A percentile compares a stretch with the other conserved stretches of the same genome.
These are phyloP conservation scores for Drosophila lutescens DNA, from an alignment of 2,888 invertebrate genomes.

Conservation along the genomic window DNA sequence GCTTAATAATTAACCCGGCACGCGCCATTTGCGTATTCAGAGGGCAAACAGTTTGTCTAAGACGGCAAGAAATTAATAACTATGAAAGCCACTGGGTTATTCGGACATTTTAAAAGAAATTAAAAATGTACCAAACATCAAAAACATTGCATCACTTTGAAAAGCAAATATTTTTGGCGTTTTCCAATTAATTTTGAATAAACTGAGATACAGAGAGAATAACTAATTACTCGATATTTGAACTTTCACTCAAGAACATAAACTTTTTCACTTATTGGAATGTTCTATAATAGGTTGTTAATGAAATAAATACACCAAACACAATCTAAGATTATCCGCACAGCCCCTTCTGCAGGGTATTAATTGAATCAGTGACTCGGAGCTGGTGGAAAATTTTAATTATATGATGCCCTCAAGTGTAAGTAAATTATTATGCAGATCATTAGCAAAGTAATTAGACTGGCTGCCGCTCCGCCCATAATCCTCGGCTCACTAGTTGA, in stretches of 20 bases:
- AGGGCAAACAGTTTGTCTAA: slow-evolving; percentile 53
- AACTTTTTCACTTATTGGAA: background rate
- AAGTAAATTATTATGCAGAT: slow-evolving; percentile 71
- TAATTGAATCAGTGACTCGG: slow-evolving; percentile 28
- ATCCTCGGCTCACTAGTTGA: slow-evolving; percentile 50
- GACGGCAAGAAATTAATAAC: background rate
- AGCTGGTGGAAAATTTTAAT: slow-evolving; percentile 47
- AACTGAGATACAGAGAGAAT: no score
- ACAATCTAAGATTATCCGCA: background rate
- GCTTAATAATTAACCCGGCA: slow-evolving; percentile 65
- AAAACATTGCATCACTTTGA: no score
- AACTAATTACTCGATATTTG: no score
- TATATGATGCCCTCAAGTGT: slow-evolving; percentile 56
- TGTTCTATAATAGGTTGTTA: background rate
- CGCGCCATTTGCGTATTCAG: slow-evolving; percentile 63
- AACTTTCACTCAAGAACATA: background rate
- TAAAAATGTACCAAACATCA: no score
- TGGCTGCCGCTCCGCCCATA: slow-evolving; percentile 14
- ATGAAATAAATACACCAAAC: background rate
- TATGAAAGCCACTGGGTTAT: background rate
- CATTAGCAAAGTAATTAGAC: slow-evolving; percentile 71
- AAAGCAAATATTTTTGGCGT: no score
- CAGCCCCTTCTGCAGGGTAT: slow-evolving; percentile 6
- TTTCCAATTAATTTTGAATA: no score
- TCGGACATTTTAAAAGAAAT: no score